Evolutionary conservation across 1,140 invertebrate genomes (phyloP), one percentile per base, ranked within the genome.

Genomic region (Scaptomyza montana): DNA sequence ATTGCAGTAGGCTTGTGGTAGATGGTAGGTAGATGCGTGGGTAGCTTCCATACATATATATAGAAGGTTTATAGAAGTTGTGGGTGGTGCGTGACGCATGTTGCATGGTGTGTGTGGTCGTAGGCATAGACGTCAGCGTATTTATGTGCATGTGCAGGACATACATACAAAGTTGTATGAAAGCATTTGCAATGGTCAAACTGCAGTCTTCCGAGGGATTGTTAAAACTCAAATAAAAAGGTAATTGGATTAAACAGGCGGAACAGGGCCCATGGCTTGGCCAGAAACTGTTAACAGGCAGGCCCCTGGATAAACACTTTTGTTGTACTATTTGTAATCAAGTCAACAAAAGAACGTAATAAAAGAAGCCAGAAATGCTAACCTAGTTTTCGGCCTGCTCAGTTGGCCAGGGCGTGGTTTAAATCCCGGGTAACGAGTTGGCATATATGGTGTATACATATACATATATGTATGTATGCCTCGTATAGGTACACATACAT

Each of bases 381-480:
- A 82, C 79, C 79, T 78, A 82, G 79, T 82, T 82, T 82, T 82
- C 46, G 75, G 71, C 43, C 79, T 74, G 74, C 67, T 68, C 64
- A 67, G 77, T 85, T 81, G 78, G 82, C 63, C 73, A 87, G 84
- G 84, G 84, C 84, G 84, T 89, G 84, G 84, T 89, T 89, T 77
- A 75, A 84, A 84, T 89, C 84, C 84, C 84, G 85, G 84, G 85
- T 89, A 89, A 80, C 68, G 79, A 66, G 53, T 64, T 64, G 43
- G 56, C 77, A 59, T 56, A 49, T 74, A 45, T 65, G 51, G 49
- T 72, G 63, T 68, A 69, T 63, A 64, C 2, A 36, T 9, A 30
- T 13, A 55, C 30, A 53, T 5, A 33, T 33, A 25, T 25, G 2
- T 33, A 47, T 57, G 33, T 62, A 51, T 25, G 39, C 13, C 13